phyloP scores from a whole-genome alignment of 2,888 invertebrate genomes.

The Heliconius cydno region DNA sequence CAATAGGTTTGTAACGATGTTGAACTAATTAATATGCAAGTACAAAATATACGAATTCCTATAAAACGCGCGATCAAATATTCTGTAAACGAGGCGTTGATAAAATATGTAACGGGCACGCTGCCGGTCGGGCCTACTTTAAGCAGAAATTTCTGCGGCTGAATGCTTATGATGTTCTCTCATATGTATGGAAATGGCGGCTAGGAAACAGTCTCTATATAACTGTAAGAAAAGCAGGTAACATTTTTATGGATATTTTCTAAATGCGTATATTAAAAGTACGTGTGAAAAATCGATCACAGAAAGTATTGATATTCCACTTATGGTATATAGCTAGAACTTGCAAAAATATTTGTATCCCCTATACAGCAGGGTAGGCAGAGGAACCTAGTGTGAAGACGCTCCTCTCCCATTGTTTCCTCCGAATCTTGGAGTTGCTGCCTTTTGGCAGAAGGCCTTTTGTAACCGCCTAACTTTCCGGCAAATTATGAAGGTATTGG shows the following conservation, averaged over 20 bases:
- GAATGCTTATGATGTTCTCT: constrained; percentile 21
- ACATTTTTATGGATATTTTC: background rate
- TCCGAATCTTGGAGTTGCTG: no score
- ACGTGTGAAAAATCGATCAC: background rate
- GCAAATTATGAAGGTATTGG: no score
- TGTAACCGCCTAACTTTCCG: no score
- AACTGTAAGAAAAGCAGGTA: background rate
- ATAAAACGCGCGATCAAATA: constrained; percentile 57
- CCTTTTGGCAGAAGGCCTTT: no score
- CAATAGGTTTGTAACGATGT: constrained; percentile 5
- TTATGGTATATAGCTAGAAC: background rate
- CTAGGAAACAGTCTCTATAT: background rate
- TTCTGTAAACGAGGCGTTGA: constrained; percentile 66
- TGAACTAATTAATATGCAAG: constrained; percentile 27
- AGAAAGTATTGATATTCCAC: background rate
- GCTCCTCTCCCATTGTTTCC: no score
- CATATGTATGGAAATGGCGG: constrained; percentile 1
- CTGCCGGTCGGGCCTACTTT: constrained; percentile 37
- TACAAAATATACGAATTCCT: constrained; percentile 11
- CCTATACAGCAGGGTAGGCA: no score
- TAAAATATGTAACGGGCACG: constrained; percentile 66
- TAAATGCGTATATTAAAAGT: background rate
- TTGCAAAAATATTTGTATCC: no score
- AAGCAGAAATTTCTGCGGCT: constrained; percentile 32
- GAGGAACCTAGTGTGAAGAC: no score